Evolutionary conservation across 2,113 vertebrate genomes (phyloP).

Genomic region (Ancistrus triradiatus): DNA sequence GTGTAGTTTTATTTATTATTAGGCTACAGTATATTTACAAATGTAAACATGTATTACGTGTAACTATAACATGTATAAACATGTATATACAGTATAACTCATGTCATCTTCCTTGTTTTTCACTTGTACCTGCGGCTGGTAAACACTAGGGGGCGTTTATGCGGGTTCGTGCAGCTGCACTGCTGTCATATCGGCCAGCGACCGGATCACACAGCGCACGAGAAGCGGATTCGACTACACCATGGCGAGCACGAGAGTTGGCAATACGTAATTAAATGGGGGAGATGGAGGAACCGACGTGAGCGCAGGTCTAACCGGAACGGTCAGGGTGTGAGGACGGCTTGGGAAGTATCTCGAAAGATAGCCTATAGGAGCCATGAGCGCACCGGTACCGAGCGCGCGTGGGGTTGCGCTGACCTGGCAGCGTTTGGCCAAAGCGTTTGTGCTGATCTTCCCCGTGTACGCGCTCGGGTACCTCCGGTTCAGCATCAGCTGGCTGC

Average conservation of each 20-base stretch:
- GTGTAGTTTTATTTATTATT: no score
- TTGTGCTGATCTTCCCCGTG: conserved; percentile 87
- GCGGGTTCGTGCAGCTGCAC: neutral
- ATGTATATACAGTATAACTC: no score
- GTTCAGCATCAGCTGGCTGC: conserved; percentile 92
- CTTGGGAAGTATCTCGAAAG: neutral
- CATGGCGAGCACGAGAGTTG: neutral
- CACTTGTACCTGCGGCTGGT: neutral
- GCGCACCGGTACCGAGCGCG: neutral
- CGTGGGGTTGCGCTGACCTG: conserved; percentile 77
- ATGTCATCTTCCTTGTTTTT: no score
- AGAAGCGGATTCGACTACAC: neutral
- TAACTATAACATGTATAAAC: no score
- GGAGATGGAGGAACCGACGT: conserved; percentile 1
- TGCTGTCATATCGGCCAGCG: neutral
- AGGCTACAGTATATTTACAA: no score
- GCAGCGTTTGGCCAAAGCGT: conserved; percentile 82
- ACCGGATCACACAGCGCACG: neutral
- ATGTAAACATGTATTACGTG: no score
- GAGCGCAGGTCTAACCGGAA: neutral
- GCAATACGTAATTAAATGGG: neutral
- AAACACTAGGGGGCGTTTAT: neutral
- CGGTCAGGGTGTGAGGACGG: no score
- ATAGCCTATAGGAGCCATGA: neutral
- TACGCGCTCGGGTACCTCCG: conserved; percentile 90